Conservation (phyloP, 2,113 vertebrate genomes). For the Dicentrarchus labrax region DNA sequence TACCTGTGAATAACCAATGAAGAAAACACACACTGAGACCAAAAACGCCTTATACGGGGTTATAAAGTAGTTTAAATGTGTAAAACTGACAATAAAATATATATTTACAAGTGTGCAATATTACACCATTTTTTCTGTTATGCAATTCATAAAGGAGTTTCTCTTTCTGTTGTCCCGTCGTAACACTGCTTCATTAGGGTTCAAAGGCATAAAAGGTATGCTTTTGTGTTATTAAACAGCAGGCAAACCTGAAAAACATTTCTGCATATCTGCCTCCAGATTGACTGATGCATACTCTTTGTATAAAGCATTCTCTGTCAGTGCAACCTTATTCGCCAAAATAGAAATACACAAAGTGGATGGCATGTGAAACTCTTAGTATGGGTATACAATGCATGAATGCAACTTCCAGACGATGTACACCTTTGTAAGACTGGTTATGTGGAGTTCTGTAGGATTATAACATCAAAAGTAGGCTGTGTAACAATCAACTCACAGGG, state of each 20-base stretch:
- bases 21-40: neutral
- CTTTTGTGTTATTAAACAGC: neutral
- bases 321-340: neutral
- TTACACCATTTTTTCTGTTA: neutral
- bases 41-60: neutral
- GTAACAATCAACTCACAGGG: slow-evolving; percentile 86
- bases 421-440: no score
- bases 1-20: slow-evolving; percentile 83
- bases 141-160: neutral
- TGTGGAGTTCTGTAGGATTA: neutral
- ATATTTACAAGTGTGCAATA: neutral
- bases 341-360: neutral
- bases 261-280: neutral
- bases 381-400: neutral
- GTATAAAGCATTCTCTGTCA: neutral
- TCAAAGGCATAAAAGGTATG: neutral
- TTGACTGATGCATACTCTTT: neutral
- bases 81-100: neutral
- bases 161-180: neutral
- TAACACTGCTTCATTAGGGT: neutral
- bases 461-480: neutral
- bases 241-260: neutral
- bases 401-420: no score
- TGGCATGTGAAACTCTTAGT: neutral
- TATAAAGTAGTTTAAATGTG: neutral